phyloP scores from a whole-genome alignment of 2,113 vertebrate genomes.

The Polyodon spathula region DNA sequence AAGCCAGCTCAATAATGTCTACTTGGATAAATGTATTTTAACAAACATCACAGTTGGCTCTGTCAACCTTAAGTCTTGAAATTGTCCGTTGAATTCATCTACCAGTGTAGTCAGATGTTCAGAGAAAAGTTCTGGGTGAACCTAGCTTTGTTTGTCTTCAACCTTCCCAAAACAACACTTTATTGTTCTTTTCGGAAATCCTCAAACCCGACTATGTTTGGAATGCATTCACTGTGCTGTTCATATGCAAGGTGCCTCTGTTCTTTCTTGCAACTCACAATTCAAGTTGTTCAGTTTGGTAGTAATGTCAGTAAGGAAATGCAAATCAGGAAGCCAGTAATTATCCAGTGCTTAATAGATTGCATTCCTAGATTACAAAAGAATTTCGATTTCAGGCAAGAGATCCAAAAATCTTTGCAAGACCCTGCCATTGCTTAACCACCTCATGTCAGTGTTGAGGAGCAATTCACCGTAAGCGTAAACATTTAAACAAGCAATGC shows the following conservation, averaged over 20 bases:
- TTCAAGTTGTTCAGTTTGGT: background rate
- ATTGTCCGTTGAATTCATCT: background rate
- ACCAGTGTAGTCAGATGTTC: background rate
- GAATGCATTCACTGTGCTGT: background rate
- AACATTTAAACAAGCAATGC: background rate
- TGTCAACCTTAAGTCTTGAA: background rate
- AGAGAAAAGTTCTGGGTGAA: background rate
- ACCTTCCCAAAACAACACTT: background rate
- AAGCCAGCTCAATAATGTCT: background rate
- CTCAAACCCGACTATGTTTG: too few species aligned
- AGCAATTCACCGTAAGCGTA: too few species aligned
- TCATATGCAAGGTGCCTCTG: background rate
- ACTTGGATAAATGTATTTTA: conserved; percentile 1
- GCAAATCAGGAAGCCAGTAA: background rate
- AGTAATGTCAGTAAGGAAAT: background rate
- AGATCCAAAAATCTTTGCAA: too few species aligned
- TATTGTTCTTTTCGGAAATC: background rate
- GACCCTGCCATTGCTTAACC: background rate
- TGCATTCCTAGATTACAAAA: too few species aligned
- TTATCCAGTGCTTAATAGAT: too few species aligned
- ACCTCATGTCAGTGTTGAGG: background rate
- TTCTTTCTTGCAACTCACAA: background rate
- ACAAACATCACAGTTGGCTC: background rate
- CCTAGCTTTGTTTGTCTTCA: background rate
- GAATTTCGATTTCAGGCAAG: too few species aligned